A percentile compares a stretch with the other conserved stretches of the same genome.
Evolutionary conservation across 2,797 vertebrate species (phyloP).

Genomic region (Gymnocypris eckloni): DNA sequence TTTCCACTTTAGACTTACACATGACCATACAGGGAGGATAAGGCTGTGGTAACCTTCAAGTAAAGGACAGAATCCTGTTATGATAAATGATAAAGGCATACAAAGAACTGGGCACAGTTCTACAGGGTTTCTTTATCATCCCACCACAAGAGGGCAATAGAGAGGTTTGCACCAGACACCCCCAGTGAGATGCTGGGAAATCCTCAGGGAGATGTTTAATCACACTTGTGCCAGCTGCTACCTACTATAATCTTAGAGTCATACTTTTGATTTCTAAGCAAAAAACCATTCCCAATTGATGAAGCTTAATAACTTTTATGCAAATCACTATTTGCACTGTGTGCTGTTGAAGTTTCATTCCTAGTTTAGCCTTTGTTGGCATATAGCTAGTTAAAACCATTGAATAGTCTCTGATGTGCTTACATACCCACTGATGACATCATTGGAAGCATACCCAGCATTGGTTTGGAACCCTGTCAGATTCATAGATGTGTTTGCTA

Average conservation of each 20-base stretch:
- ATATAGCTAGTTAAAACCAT: neutral
- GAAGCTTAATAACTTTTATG: constrained; percentile 54
- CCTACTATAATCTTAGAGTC: constrained; percentile 18
- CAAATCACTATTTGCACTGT: constrained; percentile 57
- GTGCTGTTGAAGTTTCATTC: constrained; percentile 64
- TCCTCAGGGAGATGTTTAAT: constrained; percentile 63
- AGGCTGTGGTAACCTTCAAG: constrained; percentile 1
- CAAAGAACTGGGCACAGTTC: neutral
- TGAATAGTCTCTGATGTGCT: neutral
- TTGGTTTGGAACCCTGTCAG: neutral
- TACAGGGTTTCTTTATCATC: neutral
- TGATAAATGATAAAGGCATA: constrained; percentile 26
- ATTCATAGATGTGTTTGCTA: neutral
- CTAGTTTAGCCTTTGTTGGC: constrained; percentile 33
- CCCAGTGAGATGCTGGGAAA: constrained; percentile 55
- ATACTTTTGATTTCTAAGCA: constrained; percentile 58
- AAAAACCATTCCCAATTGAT: constrained; percentile 44
- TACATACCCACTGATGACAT: neutral
- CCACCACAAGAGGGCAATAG: neutral
- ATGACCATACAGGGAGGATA: neutral
- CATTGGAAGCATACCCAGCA: neutral
- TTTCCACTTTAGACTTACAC: neutral
- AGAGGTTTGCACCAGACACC: neutral
- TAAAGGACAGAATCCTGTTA: constrained; percentile 27
- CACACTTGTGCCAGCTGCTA: constrained; percentile 51